phyloP scores from a whole-genome alignment of 2,113 vertebrate genomes.

The Seriola aureovittata region DNA sequence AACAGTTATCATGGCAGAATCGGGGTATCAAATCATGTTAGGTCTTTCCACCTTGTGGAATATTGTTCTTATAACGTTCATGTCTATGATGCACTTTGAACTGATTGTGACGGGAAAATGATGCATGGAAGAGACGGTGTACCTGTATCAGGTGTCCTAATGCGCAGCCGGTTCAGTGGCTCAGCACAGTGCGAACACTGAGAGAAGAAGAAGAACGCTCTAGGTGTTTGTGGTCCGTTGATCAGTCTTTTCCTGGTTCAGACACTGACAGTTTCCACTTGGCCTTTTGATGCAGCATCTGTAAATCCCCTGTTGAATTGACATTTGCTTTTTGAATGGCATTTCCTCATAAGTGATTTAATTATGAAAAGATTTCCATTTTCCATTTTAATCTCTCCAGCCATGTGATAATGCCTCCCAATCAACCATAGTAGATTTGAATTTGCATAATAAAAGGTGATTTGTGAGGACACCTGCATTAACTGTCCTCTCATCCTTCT shows the following conservation, averaged over 20 bases:
- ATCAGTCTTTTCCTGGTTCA: conserved; percentile 47
- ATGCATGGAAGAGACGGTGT: background rate
- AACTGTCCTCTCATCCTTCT: conserved; percentile 12
- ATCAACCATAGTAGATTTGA: conserved; percentile 41
- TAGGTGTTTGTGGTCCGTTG: conserved; percentile 34
- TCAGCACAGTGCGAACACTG: conserved; percentile 25
- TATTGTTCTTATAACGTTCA: conserved; percentile 28
- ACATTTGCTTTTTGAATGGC: conserved; percentile 57
- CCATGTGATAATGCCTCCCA: conserved; percentile 24
- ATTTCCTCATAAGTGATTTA: conserved; percentile 64
- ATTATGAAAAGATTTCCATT: conserved; percentile 50
- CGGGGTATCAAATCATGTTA: background rate
- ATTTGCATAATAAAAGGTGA: conserved; percentile 40
- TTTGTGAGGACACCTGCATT: conserved; percentile 20
- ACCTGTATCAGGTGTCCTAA: conserved; percentile 36
- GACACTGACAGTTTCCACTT: conserved; percentile 51
- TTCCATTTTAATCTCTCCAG: conserved; percentile 43
- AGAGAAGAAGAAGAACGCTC: conserved; percentile 25
- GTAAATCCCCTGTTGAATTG: conserved; percentile 55
- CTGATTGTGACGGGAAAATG: conserved; percentile 28
- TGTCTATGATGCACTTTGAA: conserved; percentile 19
- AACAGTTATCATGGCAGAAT: background rate
- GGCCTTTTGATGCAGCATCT: conserved; percentile 45
- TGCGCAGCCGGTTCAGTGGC: conserved; percentile 5
- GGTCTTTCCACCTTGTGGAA: background rate